Conservation (phyloP, 2,888 invertebrate genomes). For the Xestia ashworthii region DNA sequence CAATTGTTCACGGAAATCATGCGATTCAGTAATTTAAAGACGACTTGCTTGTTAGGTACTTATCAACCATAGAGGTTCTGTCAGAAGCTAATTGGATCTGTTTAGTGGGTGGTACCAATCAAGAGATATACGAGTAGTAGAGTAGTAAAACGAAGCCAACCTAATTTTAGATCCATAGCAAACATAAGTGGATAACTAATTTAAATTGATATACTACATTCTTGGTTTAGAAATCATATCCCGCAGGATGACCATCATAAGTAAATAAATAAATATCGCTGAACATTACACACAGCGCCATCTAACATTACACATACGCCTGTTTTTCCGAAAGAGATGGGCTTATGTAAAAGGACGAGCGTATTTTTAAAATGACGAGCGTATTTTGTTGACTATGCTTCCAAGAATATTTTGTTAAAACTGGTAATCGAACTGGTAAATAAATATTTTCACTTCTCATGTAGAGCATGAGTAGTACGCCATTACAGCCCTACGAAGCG, state of each 20-base stretch:
- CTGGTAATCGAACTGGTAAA: background rate
- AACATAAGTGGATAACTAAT: slow-evolving; percentile 2
- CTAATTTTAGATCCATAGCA: slow-evolving; percentile 5
- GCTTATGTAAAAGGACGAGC: background rate
- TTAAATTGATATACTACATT: background rate
- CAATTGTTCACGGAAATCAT: slow-evolving; percentile 49
- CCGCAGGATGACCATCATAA: background rate
- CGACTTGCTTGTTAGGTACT: slow-evolving; percentile 1
- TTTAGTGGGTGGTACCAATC: background rate
- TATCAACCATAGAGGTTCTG: slow-evolving; percentile 5
- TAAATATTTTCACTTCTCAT: no score
- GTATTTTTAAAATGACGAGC: background rate
- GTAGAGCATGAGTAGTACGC: no score
- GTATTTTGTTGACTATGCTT: background rate
- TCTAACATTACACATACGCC: no score
- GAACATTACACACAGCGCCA: no score
- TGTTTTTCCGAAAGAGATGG: background rate
- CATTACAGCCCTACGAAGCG: no score
- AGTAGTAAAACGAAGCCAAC: background rate
- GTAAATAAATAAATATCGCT: no score
- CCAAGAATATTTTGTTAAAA: background rate
- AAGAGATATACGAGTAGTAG: slow-evolving; percentile 19
- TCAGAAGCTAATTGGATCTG: slow-evolving; percentile 38
- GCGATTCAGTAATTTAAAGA: slow-evolving; percentile 45
- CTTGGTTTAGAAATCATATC: background rate